Percentiles rank a stretch among this genome's conserved stretches.
These are phyloP conservation scores for Drosophila pseudotakahashii DNA, from an alignment of 2,888 invertebrate genomes.

Conservation along the genomic window DNA sequence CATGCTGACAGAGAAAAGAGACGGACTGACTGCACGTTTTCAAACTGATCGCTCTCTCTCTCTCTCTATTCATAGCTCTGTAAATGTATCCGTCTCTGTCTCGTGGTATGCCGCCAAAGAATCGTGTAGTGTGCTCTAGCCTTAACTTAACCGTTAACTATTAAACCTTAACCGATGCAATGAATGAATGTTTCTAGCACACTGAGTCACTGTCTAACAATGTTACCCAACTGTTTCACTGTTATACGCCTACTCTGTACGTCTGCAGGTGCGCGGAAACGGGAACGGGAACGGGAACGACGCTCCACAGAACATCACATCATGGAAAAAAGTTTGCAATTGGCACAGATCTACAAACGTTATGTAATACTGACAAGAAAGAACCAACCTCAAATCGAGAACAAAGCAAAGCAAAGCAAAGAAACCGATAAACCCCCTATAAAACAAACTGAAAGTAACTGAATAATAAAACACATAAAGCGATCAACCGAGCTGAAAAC, in stretches of 20 bases:
- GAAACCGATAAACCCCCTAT: constrained; percentile 26
- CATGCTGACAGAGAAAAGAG: constrained; percentile 18
- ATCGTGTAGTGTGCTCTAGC: constrained; percentile 33
- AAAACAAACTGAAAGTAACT: constrained; percentile 3
- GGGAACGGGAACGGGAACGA: constrained; percentile 4
- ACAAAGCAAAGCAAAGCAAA: constrained; percentile 15
- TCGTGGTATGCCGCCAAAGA: constrained; percentile 33
- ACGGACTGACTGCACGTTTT: constrained; percentile 38
- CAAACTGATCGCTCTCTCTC: constrained; percentile 16
- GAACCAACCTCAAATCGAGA: constrained; percentile 3
- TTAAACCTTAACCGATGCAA: constrained; percentile 29
- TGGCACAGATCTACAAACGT: constrained; percentile 80
- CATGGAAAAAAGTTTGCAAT: constrained; percentile 77
- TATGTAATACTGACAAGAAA: constrained; percentile 30
- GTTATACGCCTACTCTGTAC: constrained; percentile 43
- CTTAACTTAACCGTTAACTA: constrained; percentile 11
- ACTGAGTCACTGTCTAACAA: constrained; percentile 44
- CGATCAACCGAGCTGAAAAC: constrained; percentile 34
- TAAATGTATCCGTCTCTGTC: constrained; percentile 39
- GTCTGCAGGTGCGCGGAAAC: constrained; percentile 40
- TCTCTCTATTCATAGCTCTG: constrained; percentile 11
- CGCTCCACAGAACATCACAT: constrained; percentile 42
- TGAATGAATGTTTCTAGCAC: constrained; percentile 49
- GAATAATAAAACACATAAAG: constrained; percentile 15
- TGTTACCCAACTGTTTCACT: constrained; percentile 38